A percentile compares a stretch with the other conserved stretches of the same genome.
Conservation (phyloP, 1,140 invertebrate species). For the Aphis craccivora region DNA sequence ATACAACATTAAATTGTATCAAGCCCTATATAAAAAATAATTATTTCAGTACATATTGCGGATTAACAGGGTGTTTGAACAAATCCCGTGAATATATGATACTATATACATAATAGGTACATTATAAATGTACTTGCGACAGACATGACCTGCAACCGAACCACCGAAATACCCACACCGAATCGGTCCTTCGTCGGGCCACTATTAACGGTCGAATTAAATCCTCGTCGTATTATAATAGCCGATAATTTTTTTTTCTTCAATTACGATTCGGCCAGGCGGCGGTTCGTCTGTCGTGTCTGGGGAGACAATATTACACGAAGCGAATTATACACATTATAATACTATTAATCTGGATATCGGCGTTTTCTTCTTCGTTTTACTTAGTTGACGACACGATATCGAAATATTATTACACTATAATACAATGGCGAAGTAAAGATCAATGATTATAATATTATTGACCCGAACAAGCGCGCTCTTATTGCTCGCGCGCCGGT, state of each 20-base stretch:
- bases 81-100: neutral
- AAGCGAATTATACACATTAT: neutral
- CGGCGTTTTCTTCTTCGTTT: neutral
- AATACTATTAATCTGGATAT: neutral
- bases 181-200: neutral
- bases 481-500: neutral
- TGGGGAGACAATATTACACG: neutral
- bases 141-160: neutral
- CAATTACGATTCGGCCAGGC: neutral
- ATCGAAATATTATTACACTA: neutral
- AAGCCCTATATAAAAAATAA: neutral
- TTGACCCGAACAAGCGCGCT: neutral
- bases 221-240: neutral
- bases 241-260: neutral
- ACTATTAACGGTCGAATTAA: neutral
- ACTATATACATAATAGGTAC: neutral
- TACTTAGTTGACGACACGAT: neutral
- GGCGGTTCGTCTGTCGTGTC: neutral
- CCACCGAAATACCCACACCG: neutral
- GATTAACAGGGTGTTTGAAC: slow-evolving; percentile 6
- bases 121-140: neutral
- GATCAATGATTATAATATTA: neutral
- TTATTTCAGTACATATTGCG: neutral
- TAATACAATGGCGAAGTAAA: neutral
- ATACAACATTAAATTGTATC: neutral